Conservation (phyloP, 1,140 invertebrate species). For the Ceratitis capitata region DNA sequence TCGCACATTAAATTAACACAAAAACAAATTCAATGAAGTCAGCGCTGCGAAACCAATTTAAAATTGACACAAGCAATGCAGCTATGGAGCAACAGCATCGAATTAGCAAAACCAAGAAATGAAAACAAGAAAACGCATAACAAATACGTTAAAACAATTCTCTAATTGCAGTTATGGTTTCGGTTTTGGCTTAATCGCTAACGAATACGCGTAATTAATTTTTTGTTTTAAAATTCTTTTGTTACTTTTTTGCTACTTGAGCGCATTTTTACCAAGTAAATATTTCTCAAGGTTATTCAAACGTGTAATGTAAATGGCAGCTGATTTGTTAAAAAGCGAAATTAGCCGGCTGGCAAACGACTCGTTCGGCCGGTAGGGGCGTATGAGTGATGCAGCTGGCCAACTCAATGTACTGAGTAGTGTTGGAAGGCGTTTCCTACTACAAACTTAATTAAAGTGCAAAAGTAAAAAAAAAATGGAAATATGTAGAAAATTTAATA, state of each 20-base stretch:
- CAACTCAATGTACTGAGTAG: neutral
- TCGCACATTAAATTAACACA: neutral
- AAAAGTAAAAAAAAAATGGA: no score
- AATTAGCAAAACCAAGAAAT: neutral
- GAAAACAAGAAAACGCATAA: neutral
- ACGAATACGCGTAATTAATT: slow-evolving; percentile 3
- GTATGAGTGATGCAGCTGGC: slow-evolving; percentile 12
- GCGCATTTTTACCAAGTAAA: neutral
- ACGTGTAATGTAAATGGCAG: neutral
- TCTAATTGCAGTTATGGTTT: neutral
- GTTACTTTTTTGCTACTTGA: neutral
- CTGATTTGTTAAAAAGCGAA: neutral
- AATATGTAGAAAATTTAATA: neutral
- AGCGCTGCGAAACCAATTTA: neutral
- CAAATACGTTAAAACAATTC: neutral
- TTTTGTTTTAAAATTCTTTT: neutral
- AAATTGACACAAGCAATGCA: neutral
- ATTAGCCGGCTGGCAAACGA: slow-evolving; percentile 1
- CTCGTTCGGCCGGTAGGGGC: neutral
- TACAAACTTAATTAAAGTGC: no score
- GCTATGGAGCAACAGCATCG: neutral
- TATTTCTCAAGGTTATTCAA: neutral
- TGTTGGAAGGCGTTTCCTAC: no score
- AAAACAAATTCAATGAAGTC: neutral
- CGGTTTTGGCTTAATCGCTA: neutral